Conservation (phyloP, 1,140 invertebrate species). For the Listronotus oregonensis region DNA sequence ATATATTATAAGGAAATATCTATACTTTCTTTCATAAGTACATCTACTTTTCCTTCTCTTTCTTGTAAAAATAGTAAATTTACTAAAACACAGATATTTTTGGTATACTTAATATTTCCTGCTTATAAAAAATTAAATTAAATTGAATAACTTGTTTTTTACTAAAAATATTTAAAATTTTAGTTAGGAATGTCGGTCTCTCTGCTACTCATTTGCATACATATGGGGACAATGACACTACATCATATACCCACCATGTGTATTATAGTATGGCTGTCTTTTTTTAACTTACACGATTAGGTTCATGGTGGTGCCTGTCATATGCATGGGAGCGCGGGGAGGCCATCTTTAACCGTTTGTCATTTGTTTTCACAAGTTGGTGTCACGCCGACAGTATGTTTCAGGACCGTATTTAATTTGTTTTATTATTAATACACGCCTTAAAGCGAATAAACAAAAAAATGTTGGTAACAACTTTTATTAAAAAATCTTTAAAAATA, state of each 20-base stretch:
- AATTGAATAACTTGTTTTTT: neutral
- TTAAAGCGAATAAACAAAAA: too few relatives aligned
- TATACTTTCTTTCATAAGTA: too few relatives aligned
- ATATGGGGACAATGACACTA: constrained; percentile 29
- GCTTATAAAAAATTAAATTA: too few relatives aligned
- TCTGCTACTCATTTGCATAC: constrained; percentile 27
- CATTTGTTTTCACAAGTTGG: constrained; percentile 17
- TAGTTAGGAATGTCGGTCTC: constrained; percentile 18
- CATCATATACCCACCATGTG: constrained; percentile 28
- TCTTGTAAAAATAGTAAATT: too few relatives aligned
- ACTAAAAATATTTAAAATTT: constrained; percentile 18
- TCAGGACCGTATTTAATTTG: constrained; percentile 8
- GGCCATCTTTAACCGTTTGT: constrained; percentile 25
- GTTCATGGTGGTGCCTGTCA: constrained; percentile 13
- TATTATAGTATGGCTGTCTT: constrained; percentile 13
- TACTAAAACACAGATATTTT: too few relatives aligned
- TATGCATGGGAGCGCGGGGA: constrained; percentile 12
- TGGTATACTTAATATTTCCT: too few relatives aligned
- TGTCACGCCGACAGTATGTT: constrained; percentile 2
- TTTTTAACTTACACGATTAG: constrained; percentile 4
- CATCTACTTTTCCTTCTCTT: too few relatives aligned
- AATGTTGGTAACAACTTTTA: too few relatives aligned
- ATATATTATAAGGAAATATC: too few relatives aligned
- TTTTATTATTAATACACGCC: too few relatives aligned
- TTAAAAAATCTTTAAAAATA: too few relatives aligned